Conservation (phyloP, 1,140 invertebrate genomes). For the Eumeta japonica region DNA sequence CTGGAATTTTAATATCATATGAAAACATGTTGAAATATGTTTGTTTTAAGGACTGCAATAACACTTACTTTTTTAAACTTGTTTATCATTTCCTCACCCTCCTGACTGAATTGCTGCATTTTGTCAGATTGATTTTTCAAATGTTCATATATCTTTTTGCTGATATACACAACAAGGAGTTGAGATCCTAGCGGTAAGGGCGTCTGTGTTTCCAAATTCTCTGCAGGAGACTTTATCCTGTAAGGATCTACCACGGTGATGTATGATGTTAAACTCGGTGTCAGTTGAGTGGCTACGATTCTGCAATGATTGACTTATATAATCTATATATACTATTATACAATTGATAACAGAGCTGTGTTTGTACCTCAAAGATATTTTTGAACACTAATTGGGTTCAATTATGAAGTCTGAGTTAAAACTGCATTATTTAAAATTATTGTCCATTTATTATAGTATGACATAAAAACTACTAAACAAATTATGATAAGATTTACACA, state of each 20-base stretch:
- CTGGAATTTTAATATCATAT: conserved; percentile 17
- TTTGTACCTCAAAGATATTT: too few species aligned
- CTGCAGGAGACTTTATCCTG: conserved; percentile 74
- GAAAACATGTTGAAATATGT: neutral
- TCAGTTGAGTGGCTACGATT: conserved; percentile 76
- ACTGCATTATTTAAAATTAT: too few species aligned
- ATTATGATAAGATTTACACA: too few species aligned
- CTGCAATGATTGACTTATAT: conserved; percentile 51
- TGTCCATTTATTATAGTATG: too few species aligned
- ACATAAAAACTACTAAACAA: too few species aligned
- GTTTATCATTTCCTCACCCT: conserved; percentile 37
- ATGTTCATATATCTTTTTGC: conserved; percentile 60
- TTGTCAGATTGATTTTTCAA: conserved; percentile 51
- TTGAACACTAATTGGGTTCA: too few species aligned
- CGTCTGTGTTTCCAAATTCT: conserved; percentile 64
- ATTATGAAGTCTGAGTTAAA: too few species aligned
- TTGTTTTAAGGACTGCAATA: neutral
- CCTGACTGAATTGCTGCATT: conserved; percentile 33
- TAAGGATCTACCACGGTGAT: conserved; percentile 79
- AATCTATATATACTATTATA: conserved; percentile 6
- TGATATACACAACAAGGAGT: conserved; percentile 73
- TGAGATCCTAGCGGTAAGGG: conserved; percentile 76
- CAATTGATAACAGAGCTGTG: neutral
- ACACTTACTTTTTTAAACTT: conserved; percentile 39
- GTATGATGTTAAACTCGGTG: conserved; percentile 70